Percentiles rank a stretch among this genome's conserved stretches.
These are phyloP conservation scores for Labrus mixtus DNA, from an alignment of 2,113 vertebrate genomes.

Conservation along the genomic window DNA sequence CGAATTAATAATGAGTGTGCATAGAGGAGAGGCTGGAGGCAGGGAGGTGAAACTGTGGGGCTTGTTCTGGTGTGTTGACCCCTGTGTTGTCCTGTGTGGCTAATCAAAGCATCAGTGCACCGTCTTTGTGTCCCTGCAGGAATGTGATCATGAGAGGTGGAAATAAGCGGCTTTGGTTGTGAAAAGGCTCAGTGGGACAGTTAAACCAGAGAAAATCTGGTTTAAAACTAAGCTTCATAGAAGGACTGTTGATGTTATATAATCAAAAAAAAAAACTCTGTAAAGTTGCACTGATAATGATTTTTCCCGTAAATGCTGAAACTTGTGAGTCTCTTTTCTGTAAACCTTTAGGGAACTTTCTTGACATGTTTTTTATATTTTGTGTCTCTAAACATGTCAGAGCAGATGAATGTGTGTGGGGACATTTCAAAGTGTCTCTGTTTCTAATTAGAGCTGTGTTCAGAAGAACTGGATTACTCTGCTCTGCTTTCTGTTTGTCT, in stretches of 20 bases:
- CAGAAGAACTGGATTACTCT: slow-evolving; percentile 50
- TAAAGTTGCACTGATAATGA: background rate
- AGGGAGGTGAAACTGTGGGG: slow-evolving; percentile 66
- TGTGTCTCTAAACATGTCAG: slow-evolving; percentile 68
- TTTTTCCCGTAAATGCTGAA: slow-evolving; percentile 32
- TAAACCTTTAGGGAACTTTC: slow-evolving; percentile 18
- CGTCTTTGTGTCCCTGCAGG: slow-evolving; percentile 64
- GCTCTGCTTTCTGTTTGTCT: slow-evolving; percentile 67
- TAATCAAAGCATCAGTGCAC: slow-evolving; percentile 76
- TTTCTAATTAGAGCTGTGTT: slow-evolving; percentile 68
- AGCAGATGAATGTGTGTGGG: slow-evolving; percentile 60
- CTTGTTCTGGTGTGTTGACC: slow-evolving; percentile 78
- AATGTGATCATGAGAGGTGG: slow-evolving; percentile 54
- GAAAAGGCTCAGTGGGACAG: slow-evolving; percentile 58
- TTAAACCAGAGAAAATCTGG: slow-evolving; percentile 27
- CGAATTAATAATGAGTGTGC: slow-evolving; percentile 61
- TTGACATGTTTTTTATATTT: slow-evolving; percentile 61
- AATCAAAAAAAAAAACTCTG: background rate
- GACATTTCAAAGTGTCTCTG: slow-evolving; percentile 73
- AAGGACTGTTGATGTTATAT: background rate
- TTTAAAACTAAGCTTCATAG: background rate
- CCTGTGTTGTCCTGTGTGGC: slow-evolving; percentile 74
- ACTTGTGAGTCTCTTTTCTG: slow-evolving; percentile 16
- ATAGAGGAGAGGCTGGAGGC: slow-evolving; percentile 56
- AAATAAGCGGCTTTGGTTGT: slow-evolving; percentile 60